A percentile compares a stretch with the other conserved stretches of the same genome.
These are phyloP conservation scores for Oeneis ivallda DNA, from an alignment of 2,888 invertebrate genomes.

Conservation along the genomic window DNA sequence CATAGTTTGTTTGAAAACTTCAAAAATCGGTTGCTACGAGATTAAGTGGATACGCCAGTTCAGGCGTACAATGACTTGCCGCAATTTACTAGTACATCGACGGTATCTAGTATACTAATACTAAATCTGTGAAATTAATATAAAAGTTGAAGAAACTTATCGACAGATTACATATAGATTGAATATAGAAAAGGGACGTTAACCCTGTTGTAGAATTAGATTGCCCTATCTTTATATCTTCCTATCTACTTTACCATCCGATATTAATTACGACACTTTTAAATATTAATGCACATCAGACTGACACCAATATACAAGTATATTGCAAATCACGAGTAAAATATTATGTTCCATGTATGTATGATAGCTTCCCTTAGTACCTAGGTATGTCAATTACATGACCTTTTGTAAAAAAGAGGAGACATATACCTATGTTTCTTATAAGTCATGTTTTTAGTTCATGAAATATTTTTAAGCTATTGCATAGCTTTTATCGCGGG, in stretches of 20 bases:
- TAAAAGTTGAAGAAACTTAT: background rate
- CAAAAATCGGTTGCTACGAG: no score
- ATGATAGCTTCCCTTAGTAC: background rate
- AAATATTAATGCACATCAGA: constrained; percentile 20
- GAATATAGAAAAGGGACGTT: background rate
- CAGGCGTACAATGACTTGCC: no score
- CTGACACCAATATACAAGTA: background rate
- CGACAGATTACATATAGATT: background rate
- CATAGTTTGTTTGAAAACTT: no score
- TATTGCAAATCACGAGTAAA: constrained; percentile 5
- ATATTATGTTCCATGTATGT: background rate
- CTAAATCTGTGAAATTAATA: no score
- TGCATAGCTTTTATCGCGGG: no score
- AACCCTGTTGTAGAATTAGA: constrained; percentile 22
- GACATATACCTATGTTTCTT: no score
- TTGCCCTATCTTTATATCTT: background rate
- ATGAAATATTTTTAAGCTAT: no score
- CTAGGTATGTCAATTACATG: background rate
- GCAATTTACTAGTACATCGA: no score
- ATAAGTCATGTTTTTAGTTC: no score
- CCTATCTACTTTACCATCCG: background rate
- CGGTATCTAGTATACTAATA: no score
- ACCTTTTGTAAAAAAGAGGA: background rate
- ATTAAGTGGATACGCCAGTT: no score
- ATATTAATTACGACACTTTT: constrained; percentile 8